Conservation (phyloP, 2,888 invertebrate genomes). For the Microplitis manilae region DNA sequence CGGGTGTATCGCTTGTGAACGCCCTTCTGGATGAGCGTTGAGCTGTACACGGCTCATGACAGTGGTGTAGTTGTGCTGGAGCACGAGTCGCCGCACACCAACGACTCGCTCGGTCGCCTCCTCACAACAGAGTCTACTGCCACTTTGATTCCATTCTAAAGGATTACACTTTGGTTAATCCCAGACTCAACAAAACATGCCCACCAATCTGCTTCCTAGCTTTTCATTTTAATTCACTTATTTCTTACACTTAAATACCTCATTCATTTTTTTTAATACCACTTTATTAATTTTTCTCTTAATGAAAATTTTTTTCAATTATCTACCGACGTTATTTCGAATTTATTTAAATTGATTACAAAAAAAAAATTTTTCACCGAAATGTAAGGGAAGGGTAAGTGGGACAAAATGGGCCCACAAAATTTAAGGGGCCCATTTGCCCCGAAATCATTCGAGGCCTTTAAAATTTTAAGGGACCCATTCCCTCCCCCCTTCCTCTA, state of each 20-base stretch:
- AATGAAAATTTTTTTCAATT: conserved; percentile 2
- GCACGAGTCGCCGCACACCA: conserved; percentile 37
- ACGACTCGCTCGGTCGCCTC: conserved; percentile 58
- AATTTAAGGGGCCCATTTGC: too few species aligned
- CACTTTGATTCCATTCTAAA: conserved; percentile 48
- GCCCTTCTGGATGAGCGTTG: conserved; percentile 35
- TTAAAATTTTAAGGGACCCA: too few species aligned
- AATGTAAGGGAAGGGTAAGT: too few species aligned
- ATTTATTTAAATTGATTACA: too few species aligned
- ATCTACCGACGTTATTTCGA: neutral
- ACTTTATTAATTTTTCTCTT: neutral
- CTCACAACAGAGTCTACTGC: conserved; percentile 59
- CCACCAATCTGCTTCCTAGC: conserved; percentile 7
- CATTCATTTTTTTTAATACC: neutral
- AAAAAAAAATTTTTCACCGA: too few species aligned
- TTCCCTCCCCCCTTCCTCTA: too few species aligned
- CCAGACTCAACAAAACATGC: conserved; percentile 8
- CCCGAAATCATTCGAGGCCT: too few species aligned
- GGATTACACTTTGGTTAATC: conserved; percentile 21
- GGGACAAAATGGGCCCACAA: too few species aligned
- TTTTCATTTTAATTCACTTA: conserved; percentile 2
- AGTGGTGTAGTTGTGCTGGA: neutral
- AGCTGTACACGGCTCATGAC: conserved; percentile 16
- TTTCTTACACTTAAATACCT: neutral
- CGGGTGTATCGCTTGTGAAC: conserved; percentile 17